Percentiles rank a stretch among this genome's conserved stretches.
Conservation (phyloP, 2,797 vertebrate species). For the Corythornis leucogaster region DNA sequence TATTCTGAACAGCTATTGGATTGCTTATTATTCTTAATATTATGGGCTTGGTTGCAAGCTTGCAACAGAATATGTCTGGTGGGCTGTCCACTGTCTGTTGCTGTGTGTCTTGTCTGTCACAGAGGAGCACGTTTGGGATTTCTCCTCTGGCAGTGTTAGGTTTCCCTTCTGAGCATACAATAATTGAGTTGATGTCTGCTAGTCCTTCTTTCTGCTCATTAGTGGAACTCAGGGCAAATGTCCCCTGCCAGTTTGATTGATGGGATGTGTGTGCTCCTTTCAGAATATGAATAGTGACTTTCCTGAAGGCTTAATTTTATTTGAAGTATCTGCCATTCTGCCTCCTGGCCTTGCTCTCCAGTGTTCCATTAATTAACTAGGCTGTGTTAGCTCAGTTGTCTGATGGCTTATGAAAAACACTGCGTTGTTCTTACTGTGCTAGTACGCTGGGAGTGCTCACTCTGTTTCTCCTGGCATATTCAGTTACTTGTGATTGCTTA, state of each 20-base stretch:
- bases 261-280: background rate
- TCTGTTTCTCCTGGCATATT: rapidly evolving
- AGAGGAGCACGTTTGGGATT: background rate
- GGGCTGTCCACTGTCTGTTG: background rate
- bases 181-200: background rate
- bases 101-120: background rate
- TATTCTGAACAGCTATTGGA: background rate
- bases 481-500: background rate
- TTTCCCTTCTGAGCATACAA: background rate
- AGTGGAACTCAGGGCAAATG: background rate
- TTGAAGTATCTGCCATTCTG: background rate
- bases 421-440: background rate
- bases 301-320: background rate
- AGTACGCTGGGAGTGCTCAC: background rate
- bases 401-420: background rate
- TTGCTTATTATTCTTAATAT: conserved; percentile 21
- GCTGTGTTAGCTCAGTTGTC: background rate
- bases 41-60: background rate
- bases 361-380: background rate
- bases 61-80: background rate
- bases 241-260: background rate
- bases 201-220: background rate
- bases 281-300: background rate
- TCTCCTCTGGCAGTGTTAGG: background rate
- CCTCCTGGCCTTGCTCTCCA: background rate